These are phyloP conservation scores for Podarcis raffonei DNA, from an alignment of 2,113 vertebrate species.

Conservation along the genomic window DNA sequence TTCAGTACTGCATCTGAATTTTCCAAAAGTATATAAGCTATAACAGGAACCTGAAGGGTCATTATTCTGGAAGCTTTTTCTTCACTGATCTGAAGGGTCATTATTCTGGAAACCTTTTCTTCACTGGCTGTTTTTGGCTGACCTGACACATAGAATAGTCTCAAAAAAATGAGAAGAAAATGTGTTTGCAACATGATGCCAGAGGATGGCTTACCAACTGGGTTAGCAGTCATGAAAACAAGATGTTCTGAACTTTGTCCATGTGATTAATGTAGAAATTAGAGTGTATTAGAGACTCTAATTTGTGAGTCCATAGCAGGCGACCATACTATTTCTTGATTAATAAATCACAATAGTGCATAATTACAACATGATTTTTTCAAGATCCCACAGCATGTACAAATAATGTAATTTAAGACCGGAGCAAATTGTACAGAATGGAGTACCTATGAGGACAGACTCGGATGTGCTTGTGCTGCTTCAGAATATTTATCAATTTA, in stretches of 20 bases:
- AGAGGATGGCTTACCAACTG: slow-evolving; percentile 1
- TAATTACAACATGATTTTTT: slow-evolving; percentile 41
- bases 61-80: slow-evolving; percentile 15
- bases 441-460: slow-evolving; percentile 32
- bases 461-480: neutral
- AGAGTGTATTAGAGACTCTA: neutral
- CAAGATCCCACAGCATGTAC: slow-evolving; percentile 24
- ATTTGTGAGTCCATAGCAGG: neutral
- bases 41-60: neutral
- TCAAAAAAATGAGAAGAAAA: neutral
- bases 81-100: neutral
- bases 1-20: neutral
- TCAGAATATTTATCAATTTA: neutral
- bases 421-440: slow-evolving; percentile 10
- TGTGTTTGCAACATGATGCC: neutral
- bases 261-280: slow-evolving; percentile 28
- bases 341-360: neutral
- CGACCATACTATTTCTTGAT: slow-evolving; percentile 14
- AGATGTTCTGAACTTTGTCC: slow-evolving; percentile 27
- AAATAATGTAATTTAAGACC: slow-evolving; percentile 28
- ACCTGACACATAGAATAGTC: neutral
- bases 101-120: slow-evolving; percentile 16
- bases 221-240: neutral
- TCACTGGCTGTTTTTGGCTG: neutral
- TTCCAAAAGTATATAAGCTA: neutral